phyloP scores from a whole-genome alignment of 2,888 invertebrate species.

The Hydraecia micacea region DNA sequence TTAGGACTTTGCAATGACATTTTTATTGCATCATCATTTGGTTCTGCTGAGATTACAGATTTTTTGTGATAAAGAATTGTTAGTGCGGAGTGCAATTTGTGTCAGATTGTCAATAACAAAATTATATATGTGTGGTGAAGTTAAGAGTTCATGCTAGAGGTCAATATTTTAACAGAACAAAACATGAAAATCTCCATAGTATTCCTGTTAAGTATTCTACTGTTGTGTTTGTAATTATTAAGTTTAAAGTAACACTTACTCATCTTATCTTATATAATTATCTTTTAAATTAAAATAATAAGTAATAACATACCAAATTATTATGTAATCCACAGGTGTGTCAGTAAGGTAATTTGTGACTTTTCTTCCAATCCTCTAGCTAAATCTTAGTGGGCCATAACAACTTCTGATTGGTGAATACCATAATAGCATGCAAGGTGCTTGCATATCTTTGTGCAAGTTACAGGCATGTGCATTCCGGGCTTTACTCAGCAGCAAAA shows the following conservation, averaged over 20 bases:
- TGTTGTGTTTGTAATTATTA: not conserved
- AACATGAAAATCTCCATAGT: not conserved
- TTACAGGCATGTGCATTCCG: no score
- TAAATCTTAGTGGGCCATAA: not conserved
- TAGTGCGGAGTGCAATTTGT: conserved; percentile 27
- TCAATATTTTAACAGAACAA: not conserved
- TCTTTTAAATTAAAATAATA: not conserved
- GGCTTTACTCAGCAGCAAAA: not conserved
- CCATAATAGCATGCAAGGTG: not conserved
- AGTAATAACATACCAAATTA: not conserved
- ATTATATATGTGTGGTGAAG: not conserved
- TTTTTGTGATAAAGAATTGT: conserved; percentile 24
- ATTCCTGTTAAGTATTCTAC: not conserved
- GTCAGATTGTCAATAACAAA: conserved; percentile 10
- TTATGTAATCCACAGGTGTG: conserved; percentile 2
- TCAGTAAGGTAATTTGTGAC: not conserved
- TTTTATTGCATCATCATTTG: conserved; percentile 50
- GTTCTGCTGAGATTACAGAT: conserved; percentile 28
- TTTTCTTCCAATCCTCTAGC: not conserved
- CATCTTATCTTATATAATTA: not conserved
- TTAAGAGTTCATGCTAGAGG: not conserved
- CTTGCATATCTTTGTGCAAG: not conserved
- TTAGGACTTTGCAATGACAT: not conserved
- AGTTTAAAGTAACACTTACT: not conserved
- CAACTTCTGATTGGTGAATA: no score